Base-by-base conservation (phyloP, 2,888 invertebrate species). In the Nebria brevicollis region DNA sequence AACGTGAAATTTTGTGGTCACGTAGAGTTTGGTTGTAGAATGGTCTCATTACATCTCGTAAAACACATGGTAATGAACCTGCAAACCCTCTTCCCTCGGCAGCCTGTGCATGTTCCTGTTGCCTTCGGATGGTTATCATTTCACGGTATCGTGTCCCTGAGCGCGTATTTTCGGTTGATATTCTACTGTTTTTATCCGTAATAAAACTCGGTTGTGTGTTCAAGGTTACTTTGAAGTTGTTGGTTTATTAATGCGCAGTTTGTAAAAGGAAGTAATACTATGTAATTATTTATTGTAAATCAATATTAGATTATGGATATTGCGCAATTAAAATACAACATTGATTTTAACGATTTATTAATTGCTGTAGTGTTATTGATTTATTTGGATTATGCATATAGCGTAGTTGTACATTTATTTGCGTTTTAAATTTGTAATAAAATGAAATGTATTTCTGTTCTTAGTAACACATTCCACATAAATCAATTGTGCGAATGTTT, bases 51-150 rank as follows among this genome's bases (percentile, higher is more conserved):
- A 70, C 70, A 70, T 70, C 70, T 15, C 70, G 70, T 70, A 70
- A 70, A 70, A 70, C 70, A 70, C 70, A 70, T 70, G 70, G 70
- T 70, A 70, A 70, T 70, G 70, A 70, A 70, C 25, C 26, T 70
- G 70, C 70, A 13, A 8, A 70, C 70, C 34, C 25, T 25, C 11
- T 20, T 11, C 6, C 70, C 66, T 25, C n/a, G 66, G 7, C 66
- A 5, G 66, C 13, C 11, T 25, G 65, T 65, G 66, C 66, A 66
- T 66, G 66, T 20, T 70, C 70, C 25, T 70, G 13, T 54, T 54
- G 8, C 54, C 54, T 54, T 8, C 54, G n/a, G 34, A 25, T 68
- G 15, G 68, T n/a, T 70, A 34, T 70, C 26, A 70, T 70, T 26
- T 25, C 11, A 25, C 70, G 66, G 25, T 66, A 70, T 70, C 70